Conservation (phyloP, 2,113 vertebrate genomes). For the Chamaea fasciata region DNA sequence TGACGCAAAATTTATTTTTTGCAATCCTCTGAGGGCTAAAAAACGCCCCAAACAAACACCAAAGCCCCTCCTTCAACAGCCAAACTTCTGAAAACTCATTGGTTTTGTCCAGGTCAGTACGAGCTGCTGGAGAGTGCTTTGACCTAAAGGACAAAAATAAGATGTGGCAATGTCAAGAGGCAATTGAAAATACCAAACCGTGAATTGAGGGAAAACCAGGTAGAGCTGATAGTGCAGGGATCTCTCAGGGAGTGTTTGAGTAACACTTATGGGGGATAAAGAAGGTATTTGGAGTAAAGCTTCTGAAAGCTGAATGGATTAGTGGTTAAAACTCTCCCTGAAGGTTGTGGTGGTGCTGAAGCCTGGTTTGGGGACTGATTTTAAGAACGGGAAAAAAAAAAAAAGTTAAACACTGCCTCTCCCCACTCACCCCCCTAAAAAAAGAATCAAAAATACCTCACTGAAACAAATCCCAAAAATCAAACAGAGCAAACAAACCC, state of each 20-base stretch:
- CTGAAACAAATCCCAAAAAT: background rate
- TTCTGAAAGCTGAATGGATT: background rate
- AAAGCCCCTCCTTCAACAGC: rapidly evolving
- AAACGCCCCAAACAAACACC: background rate
- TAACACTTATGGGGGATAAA: background rate
- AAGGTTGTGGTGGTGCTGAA: background rate
- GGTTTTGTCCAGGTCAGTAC: background rate
- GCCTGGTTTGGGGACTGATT: background rate
- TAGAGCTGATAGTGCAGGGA: background rate
- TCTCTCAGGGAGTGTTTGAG: background rate
- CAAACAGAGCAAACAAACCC: background rate
- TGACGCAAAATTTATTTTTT: background rate
- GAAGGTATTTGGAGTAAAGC: background rate
- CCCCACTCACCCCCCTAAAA: background rate
- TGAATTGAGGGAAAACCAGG: background rate
- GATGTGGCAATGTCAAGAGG: background rate
- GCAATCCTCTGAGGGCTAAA: background rate
- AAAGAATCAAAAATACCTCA: background rate
- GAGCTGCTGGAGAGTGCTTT: background rate
- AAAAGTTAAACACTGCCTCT: background rate
- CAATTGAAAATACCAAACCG: background rate
- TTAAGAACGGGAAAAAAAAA: background rate
- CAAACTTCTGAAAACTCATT: background rate
- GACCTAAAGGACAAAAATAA: background rate
- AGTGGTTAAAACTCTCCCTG: background rate